phyloP scores from a whole-genome alignment of 2,888 invertebrate species.

The Tachina lurida region DNA sequence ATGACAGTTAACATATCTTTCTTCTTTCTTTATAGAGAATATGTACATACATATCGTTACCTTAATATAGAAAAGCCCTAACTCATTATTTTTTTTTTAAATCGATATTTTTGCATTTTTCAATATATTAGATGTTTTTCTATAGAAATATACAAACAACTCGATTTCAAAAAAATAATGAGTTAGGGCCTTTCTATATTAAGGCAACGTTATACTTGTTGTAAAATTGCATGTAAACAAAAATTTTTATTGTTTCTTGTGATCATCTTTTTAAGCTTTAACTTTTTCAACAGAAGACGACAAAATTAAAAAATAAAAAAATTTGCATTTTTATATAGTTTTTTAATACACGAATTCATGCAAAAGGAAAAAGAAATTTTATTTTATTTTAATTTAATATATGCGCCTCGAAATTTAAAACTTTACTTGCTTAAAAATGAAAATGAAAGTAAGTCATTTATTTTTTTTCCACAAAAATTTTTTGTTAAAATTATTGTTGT shows the following conservation, averaged over 20 bases:
- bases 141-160: no score
- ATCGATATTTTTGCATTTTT: no score
- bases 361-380: constrained; percentile 53
- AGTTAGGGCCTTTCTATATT: no score
- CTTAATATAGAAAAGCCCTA: no score
- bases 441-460: constrained; percentile 59
- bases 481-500: neutral
- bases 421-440: constrained; percentile 11
- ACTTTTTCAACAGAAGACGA: constrained; percentile 15
- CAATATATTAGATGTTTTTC: no score
- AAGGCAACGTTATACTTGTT: no score
- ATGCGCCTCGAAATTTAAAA: neutral
- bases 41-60: no score
- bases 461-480: constrained; percentile 25
- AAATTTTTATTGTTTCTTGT: constrained; percentile 23
- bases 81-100: no score
- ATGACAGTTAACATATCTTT: constrained; percentile 59
- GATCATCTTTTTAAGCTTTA: constrained; percentile 29
- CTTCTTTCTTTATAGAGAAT: constrained; percentile 38
- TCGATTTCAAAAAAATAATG: no score
- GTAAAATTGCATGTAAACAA: constrained; percentile 58
- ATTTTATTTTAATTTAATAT: constrained; percentile 35
- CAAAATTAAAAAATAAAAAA: constrained; percentile 22
- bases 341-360: constrained; percentile 51
- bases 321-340: constrained; percentile 54